A percentile compares a stretch with the other conserved stretches of the same genome.
phyloP scores from a whole-genome alignment of 2,888 invertebrate genomes.

The Aphidoletes aphidimyza region DNA sequence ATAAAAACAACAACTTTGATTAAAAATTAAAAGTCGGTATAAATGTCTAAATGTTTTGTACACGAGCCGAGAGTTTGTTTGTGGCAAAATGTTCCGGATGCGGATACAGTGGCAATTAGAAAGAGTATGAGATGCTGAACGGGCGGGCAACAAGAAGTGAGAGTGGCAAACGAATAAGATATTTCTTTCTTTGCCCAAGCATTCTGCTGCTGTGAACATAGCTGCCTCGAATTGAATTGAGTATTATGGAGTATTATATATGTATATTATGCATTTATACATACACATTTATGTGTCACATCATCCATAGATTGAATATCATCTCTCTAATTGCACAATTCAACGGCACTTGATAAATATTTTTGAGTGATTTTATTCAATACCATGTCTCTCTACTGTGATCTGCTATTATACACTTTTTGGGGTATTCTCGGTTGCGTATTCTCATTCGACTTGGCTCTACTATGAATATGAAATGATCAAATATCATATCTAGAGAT shows the following conservation, averaged over 20 bases:
- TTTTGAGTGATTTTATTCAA: slow-evolving; percentile 13
- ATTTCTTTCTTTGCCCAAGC: too few relatives aligned
- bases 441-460: background rate
- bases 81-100: slow-evolving; percentile 2
- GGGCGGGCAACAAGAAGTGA: too few relatives aligned
- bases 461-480: background rate
- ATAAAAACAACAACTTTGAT: slow-evolving; percentile 51
- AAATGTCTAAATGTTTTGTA: slow-evolving; percentile 43
- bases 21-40: slow-evolving; percentile 51
- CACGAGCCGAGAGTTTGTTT: slow-evolving; percentile 44
- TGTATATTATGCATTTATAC: background rate
- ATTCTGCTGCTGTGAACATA: too few relatives aligned
- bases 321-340: slow-evolving; percentile 5
- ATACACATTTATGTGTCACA: too few relatives aligned
- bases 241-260: background rate
- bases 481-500: background rate
- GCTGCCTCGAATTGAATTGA: too few relatives aligned
- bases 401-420: background rate
- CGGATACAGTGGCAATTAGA: background rate
- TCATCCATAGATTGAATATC: slow-evolving; percentile 9
- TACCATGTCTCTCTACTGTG: background rate
- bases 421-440: background rate
- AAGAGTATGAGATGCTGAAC: too few relatives aligned
- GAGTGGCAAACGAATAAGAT: too few relatives aligned
- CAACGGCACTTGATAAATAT: slow-evolving; percentile 32